These are phyloP conservation scores for Chloroceryle aenea DNA, from an alignment of 2,113 vertebrate species.

Conservation along the genomic window DNA sequence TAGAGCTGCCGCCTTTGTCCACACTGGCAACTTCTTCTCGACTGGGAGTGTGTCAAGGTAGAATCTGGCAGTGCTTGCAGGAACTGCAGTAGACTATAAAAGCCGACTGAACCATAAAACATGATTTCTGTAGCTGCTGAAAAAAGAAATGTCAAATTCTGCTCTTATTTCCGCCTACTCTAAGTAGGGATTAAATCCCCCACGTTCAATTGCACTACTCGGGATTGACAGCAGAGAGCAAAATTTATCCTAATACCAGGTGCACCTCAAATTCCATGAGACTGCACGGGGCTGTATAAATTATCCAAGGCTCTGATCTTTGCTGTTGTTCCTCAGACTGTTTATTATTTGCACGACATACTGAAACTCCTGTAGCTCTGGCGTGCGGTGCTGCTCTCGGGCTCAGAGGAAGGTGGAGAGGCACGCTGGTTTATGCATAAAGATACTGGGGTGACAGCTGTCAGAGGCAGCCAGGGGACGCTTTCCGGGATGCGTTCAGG, in stretches of 20 bases:
- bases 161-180: background rate
- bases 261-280: background rate
- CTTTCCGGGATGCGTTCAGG: background rate
- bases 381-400: background rate
- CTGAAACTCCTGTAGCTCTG: background rate
- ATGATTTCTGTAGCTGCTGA: background rate
- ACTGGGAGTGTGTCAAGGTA: background rate
- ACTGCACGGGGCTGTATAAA: background rate
- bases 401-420: background rate
- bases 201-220: background rate
- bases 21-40: background rate
- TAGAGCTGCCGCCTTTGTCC: background rate
- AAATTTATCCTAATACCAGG: background rate
- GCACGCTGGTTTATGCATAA: background rate
- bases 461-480: background rate
- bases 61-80: background rate
- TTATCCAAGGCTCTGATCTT: background rate
- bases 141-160: background rate
- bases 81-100: background rate
- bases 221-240: slow-evolving; percentile 32
- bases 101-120: background rate
- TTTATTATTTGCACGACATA: background rate
- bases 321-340: background rate
- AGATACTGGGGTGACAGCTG: background rate
- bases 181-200: background rate